Conservation (phyloP, 2,888 invertebrate species). For the Polymixis lichenea region DNA sequence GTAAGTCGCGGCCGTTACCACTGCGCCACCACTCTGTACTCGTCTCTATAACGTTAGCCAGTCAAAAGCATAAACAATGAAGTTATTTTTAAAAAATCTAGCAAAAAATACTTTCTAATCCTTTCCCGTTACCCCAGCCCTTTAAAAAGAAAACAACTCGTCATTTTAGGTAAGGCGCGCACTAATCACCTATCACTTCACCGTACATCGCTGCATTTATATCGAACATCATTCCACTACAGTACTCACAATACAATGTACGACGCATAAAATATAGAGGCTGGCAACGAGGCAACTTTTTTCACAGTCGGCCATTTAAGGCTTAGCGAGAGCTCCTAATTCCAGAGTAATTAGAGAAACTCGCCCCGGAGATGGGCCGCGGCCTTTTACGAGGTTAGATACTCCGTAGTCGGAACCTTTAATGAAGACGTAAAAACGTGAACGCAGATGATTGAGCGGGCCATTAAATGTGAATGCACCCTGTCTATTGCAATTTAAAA, state of each 20-base stretch:
- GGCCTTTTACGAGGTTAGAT: constrained; percentile 67
- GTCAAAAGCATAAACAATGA: not conserved
- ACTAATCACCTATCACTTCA: constrained; percentile 30
- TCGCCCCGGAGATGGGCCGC: constrained; percentile 71
- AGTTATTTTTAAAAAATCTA: constrained; percentile 19
- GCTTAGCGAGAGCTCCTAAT: constrained; percentile 82
- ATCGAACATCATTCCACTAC: constrained; percentile 11
- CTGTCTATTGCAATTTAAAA: constrained; percentile 32
- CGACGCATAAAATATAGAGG: constrained; percentile 37
- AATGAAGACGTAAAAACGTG: constrained; percentile 73
- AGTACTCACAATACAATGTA: constrained; percentile 42
- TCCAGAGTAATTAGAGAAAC: constrained; percentile 85
- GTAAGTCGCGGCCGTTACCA: no score
- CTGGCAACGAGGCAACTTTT: constrained; percentile 75
- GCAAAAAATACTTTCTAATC: constrained; percentile 51
- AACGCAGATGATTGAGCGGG: constrained; percentile 35
- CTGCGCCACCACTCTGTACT: no score
- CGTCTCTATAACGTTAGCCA: not conserved
- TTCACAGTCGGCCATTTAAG: constrained; percentile 67
- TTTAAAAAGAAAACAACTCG: constrained; percentile 52
- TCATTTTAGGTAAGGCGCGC: constrained; percentile 49
- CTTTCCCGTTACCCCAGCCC: constrained; percentile 38
- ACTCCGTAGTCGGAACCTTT: constrained; percentile 74
- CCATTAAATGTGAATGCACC: constrained; percentile 31
- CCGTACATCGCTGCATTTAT: constrained; percentile 41